Evolutionary conservation across 1,140 invertebrate genomes (phyloP), one percentile per base, ranked within the genome.

Genomic region (Harpegnathos saltator): DNA sequence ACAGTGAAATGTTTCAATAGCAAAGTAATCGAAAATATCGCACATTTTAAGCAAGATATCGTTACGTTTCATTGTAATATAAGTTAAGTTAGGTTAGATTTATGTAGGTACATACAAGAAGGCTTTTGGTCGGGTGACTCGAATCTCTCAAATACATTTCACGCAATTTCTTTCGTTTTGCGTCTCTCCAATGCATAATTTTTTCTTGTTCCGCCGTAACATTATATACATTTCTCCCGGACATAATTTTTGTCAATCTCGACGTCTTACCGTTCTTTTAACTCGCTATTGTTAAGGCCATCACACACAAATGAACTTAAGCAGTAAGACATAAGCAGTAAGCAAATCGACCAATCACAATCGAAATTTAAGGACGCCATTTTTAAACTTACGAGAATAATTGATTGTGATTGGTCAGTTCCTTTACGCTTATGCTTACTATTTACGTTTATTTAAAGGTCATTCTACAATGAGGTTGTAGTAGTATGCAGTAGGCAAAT

Each of bases 111-210:
- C 78, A 14, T 82, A 90, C 84, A 15, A 80, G 17, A 11, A 73
- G 9, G 87, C 93, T 94, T 19, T 94, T 93, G 84, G 94, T 95
- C 15, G 97, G 97, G 91, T 97, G 96, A 0, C 95, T 95, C 48
- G 93, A 91, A 89, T 96, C 95, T 92, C 96, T 97, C n/a, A 97
- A 89, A 91, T 96, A 98, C 90, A 97, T 95, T n/a, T 94, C 89
- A 85, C 96, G 95, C 68, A 96, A 92, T 33, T 92, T 90, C 50
- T 93, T 90, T 84, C 96, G 95, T 83, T 95, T 94, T 72, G 95
- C 92, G 4, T 95, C 94, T 89, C 95, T 95, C 89, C 95, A 95
- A 90, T 95, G 92, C 38, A 96, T 89, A 48, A 96, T 85, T 87
- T 95, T 86, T 77, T 85, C 89, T 78, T 95, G 14, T 19, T 83